A percentile compares a stretch with the other conserved stretches of the same genome.
phyloP scores from a whole-genome alignment of 2,113 vertebrate species.

The Rhinichthys klamathensis region DNA sequence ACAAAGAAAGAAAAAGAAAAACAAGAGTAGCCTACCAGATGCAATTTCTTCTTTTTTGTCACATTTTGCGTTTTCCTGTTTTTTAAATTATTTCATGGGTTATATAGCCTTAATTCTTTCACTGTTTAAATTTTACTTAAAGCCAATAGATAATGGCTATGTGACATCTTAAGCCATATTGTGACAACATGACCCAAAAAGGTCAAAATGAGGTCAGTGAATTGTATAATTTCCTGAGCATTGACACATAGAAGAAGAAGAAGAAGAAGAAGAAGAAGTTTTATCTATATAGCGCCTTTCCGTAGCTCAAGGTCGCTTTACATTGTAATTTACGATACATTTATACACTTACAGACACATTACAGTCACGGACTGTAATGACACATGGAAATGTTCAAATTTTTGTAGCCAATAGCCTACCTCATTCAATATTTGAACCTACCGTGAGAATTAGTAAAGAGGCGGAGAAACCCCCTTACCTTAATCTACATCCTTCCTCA shows the following conservation, averaged over 20 bases:
- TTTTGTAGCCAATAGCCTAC: not conserved
- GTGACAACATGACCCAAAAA: not conserved
- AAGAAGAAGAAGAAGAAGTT: no score
- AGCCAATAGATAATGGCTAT: not conserved
- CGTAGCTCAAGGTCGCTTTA: no score
- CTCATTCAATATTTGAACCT: not conserved
- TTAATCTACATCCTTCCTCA: not conserved
- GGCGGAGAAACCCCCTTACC: slow-evolving; percentile 20
- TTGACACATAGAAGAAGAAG: no score
- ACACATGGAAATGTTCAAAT: not conserved
- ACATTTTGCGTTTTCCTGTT: no score
- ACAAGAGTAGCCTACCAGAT: no score
- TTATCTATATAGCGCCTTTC: no score
- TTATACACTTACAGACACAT: no score
- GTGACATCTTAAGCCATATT: not conserved
- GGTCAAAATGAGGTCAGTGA: slow-evolving; percentile 3
- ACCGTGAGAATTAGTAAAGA: not conserved
- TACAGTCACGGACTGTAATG: no score
- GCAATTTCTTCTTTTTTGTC: no score
- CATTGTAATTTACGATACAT: no score
- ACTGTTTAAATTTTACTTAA: not conserved
- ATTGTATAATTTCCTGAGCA: not conserved
- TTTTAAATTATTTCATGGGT: no score
- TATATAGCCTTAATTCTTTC: not conserved
- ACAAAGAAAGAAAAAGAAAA: no score